Evolutionary conservation across 2,113 vertebrate species (phyloP).

Genomic region (Odontesthes bonariensis): DNA sequence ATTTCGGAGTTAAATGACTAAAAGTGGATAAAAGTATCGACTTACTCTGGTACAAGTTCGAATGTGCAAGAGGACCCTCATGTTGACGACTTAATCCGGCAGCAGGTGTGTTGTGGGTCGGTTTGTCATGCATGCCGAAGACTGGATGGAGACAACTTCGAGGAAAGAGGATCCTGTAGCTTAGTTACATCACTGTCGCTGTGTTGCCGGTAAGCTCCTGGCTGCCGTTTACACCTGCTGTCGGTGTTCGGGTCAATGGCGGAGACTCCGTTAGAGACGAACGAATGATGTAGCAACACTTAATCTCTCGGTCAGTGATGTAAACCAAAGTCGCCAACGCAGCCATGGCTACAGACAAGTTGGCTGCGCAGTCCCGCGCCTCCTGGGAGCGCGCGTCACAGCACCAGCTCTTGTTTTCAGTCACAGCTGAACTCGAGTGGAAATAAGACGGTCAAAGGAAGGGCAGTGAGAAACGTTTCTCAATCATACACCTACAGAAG

Average conservation of each 20-base stretch:
- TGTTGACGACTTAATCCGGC: conserved; percentile 28
- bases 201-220: neutral
- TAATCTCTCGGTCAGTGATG: neutral
- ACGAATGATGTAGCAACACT: neutral
- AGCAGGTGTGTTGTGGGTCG: neutral
- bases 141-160: conserved; percentile 8
- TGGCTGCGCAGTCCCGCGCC: conserved; percentile 23
- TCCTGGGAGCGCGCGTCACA: conserved; percentile 29
- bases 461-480: no score
- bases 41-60: conserved; percentile 67
- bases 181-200: conserved; percentile 2
- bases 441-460: no score
- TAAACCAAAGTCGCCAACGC: neutral
- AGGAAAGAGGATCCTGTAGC: conserved; percentile 18
- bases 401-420: neutral
- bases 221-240: no score
- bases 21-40: neutral
- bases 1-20: neutral
- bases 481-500: neutral
- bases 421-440: neutral
- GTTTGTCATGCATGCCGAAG: conserved; percentile 49
- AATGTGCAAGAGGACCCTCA: conserved; percentile 53
- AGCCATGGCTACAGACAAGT: conserved; percentile 31
- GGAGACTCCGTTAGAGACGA: neutral
- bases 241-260: neutral